phyloP scores from a whole-genome alignment of 2,888 invertebrate genomes.

The Chrysomela aeneicollis region DNA sequence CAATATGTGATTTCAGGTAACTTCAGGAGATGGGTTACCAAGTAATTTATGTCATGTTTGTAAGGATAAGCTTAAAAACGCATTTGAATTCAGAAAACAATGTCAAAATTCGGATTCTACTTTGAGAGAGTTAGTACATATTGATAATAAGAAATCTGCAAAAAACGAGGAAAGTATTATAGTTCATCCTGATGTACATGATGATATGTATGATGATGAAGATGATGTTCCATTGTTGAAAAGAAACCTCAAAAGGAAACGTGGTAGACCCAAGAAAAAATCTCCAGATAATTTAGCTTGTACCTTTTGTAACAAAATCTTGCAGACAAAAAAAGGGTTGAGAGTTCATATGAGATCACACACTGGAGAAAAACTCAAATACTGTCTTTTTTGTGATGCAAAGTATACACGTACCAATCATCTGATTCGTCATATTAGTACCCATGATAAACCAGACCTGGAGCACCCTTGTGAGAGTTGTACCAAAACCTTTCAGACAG shows the following conservation, averaged over 20 bases:
- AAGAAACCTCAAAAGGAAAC: constrained; percentile 38
- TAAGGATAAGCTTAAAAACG: constrained; percentile 56
- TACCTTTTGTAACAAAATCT: constrained; percentile 53
- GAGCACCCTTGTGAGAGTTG: constrained; percentile 45
- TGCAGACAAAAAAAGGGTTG: constrained; percentile 54
- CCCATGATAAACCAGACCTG: constrained; percentile 49
- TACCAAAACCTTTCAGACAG: constrained; percentile 38
- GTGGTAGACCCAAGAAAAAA: constrained; percentile 41
- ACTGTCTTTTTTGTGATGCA: constrained; percentile 55
- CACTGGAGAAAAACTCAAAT: constrained; percentile 55
- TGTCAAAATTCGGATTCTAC: constrained; percentile 59
- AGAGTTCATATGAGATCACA: constrained; percentile 56
- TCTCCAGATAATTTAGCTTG: constrained; percentile 49
- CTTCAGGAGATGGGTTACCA: constrained; percentile 57
- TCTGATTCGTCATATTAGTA: constrained; percentile 55
- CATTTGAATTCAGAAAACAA: constrained; percentile 59
- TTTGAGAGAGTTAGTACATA: constrained; percentile 51
- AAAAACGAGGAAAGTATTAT: constrained; percentile 48
- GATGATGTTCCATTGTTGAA: constrained; percentile 46
- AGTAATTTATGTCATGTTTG: constrained; percentile 56
- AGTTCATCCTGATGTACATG: constrained; percentile 49
- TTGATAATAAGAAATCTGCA: constrained; percentile 28
- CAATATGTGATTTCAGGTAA: constrained; percentile 47
- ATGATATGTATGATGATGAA: constrained; percentile 45
- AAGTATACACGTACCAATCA: constrained; percentile 57